Evolutionary conservation across 2,113 vertebrate species (phyloP).

Genomic region (Xenopus tropicalis): DNA sequence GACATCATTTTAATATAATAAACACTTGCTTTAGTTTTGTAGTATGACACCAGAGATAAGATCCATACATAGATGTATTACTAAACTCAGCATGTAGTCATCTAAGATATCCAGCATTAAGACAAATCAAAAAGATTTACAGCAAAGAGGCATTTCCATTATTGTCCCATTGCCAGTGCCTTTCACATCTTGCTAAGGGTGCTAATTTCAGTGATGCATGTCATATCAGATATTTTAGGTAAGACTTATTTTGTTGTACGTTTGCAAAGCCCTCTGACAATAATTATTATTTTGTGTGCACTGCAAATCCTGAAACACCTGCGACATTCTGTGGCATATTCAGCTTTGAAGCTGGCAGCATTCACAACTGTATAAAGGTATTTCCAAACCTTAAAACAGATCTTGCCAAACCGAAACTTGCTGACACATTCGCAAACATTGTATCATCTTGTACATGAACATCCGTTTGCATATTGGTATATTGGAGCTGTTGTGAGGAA

Average conservation of each 20-base stretch:
- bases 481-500: not conserved
- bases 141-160: not conserved
- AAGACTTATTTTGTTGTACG: not conserved
- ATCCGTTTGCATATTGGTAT: not conserved
- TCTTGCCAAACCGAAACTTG: not conserved
- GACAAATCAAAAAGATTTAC: not conserved
- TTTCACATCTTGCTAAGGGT: constrained; percentile 1
- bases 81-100: not conserved
- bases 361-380: not conserved
- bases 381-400: not conserved
- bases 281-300: constrained; percentile 17
- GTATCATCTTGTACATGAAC: not conserved
- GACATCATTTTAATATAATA: too few relatives aligned
- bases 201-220: constrained; percentile 2
- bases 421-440: not conserved
- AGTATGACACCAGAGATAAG: too few relatives aligned
- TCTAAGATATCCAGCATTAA: not conserved
- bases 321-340: not conserved
- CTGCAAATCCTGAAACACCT: constrained; percentile 8
- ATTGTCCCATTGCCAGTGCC: not conserved
- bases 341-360: not conserved
- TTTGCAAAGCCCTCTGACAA: constrained; percentile 6
- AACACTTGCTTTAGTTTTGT: too few relatives aligned
- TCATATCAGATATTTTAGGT: constrained; percentile 1
- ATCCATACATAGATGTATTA: not conserved